Evolutionary conservation across 2,888 invertebrate species (phyloP), one percentile per base, ranked within the genome.

Genomic region (Pyralis farinalis): DNA sequence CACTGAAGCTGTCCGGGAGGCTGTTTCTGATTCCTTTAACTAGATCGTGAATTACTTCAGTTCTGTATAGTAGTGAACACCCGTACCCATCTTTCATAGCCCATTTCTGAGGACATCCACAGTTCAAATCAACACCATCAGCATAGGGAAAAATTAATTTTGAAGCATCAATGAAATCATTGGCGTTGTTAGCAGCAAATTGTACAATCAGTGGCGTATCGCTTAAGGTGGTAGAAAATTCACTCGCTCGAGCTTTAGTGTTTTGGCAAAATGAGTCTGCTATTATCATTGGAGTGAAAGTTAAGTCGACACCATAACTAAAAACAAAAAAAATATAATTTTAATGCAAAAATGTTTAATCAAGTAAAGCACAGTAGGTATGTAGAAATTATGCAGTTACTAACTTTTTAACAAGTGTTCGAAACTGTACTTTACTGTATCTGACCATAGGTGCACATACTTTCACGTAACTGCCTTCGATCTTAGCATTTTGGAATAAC

Each of bases 41-140:
- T 64, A 98, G 91, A 58, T 97, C 96, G 51, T 92, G 91, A 3
- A 99, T 92, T 7, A 94, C 61, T 64, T 98, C 94, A 4, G 98
- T 98, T 53, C 95, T 93, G 7, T 92, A 92, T 11, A 98, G 78
- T 51, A 98, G 79, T 44, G 94, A 93, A 63, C 96, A 96, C 0
- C 98, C 98, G 69, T 96, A 95, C 2, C 97, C 97, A 68, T 96
- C 95, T 53, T 94, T 92, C 79, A 96, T 94, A 0, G 98, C 98
- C 98, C 98, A 98, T 52, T 93, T 90, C 79, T 99, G 99, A 0
- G 99, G 99, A 61, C 99, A 99, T 0, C 99, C 99, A 88, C 99
- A 99, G 73, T 99, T 99, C 25, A 99, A 85, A 84, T 99, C 99
- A 1, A 98, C 94, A 4, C 99, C 99, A 88, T 96, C 94, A 40